Conservation (phyloP, 2,888 invertebrate genomes). For the Aphrophora alni region DNA sequence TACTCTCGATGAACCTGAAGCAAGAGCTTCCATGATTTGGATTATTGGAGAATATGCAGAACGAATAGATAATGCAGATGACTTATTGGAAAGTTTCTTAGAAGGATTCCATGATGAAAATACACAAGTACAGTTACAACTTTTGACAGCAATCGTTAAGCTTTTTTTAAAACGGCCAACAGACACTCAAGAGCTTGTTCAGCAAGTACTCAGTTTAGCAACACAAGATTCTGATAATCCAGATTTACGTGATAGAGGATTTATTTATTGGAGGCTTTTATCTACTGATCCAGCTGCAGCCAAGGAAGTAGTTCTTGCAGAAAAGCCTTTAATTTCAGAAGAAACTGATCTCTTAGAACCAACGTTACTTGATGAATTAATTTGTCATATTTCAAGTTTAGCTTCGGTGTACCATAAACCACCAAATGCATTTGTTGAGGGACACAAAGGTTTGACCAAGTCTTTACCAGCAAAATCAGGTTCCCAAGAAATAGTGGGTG, state of each 20-base stretch:
- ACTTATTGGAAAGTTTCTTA: slow-evolving; percentile 94
- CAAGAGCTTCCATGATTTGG: slow-evolving; percentile 95
- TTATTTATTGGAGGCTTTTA: slow-evolving; percentile 98
- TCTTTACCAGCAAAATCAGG: slow-evolving; percentile 68
- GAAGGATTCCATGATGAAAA: slow-evolving; percentile 98
- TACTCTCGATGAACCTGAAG: slow-evolving; percentile 98
- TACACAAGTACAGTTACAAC: slow-evolving; percentile 94
- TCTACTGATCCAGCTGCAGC: slow-evolving; percentile 99
- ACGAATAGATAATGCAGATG: slow-evolving; percentile 99
- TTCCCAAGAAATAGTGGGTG: slow-evolving; percentile 48
- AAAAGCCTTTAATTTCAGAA: slow-evolving; percentile 98
- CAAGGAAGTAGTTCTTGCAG: slow-evolving; percentile 98
- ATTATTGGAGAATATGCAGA: slow-evolving; percentile 97
- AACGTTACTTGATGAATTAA: slow-evolving; percentile 95
- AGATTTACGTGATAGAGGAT: slow-evolving; percentile 96
- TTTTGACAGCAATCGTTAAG: slow-evolving; percentile 98
- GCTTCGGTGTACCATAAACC: slow-evolving; percentile 99
- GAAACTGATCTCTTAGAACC: slow-evolving; percentile 98
- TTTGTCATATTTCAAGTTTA: slow-evolving; percentile 97
- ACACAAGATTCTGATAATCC: slow-evolving; percentile 98
- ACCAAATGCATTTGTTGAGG: slow-evolving; percentile 98
- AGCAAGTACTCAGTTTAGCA: slow-evolving; percentile 69
- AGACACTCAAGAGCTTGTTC: slow-evolving; percentile 98
- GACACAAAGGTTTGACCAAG: slow-evolving; percentile 73
- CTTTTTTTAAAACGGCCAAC: slow-evolving; percentile 97